Evolutionary conservation across 2,888 invertebrate species (phyloP).

Genomic region (Neria commutata): DNA sequence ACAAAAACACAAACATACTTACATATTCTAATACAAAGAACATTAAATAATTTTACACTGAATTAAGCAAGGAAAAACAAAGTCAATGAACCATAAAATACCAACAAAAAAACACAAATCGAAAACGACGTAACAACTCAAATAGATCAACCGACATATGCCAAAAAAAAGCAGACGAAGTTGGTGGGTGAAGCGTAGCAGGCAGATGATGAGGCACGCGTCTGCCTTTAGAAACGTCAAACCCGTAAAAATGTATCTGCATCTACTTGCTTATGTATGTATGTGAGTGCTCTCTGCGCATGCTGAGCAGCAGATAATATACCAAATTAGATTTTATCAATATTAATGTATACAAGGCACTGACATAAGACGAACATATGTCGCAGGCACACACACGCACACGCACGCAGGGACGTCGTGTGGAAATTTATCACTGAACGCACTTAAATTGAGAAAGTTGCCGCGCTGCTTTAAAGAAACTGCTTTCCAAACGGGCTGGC

Average conservation of each 20-base stretch:
- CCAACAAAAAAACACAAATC: constrained; percentile 15
- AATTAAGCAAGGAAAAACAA: constrained; percentile 37
- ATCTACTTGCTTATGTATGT: too few relatives aligned
- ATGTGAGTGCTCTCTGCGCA: too few relatives aligned
- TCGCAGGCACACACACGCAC: constrained; percentile 5
- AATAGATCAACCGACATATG: background rate
- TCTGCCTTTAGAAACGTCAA: background rate
- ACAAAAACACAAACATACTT: too few relatives aligned
- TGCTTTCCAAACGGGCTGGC: too few relatives aligned
- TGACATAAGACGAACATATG: background rate
- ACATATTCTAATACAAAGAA: too few relatives aligned
- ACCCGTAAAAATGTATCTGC: too few relatives aligned
- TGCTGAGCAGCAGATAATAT: too few relatives aligned
- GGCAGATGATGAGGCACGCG: constrained; percentile 3
- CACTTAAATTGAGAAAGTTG: too few relatives aligned
- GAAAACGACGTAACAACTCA: background rate
- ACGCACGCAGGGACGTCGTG: constrained; percentile 19
- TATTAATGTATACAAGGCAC: background rate
- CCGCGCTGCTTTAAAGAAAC: too few relatives aligned
- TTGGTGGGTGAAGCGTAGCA: constrained; percentile 13
- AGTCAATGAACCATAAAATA: constrained; percentile 30
- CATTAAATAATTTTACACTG: constrained; percentile 32
- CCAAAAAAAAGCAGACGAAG: background rate
- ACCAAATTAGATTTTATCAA: constrained; percentile 29
- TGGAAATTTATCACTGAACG: too few relatives aligned